A percentile compares a stretch with the other conserved stretches of the same genome.
Conservation (phyloP, 1,140 invertebrate species). For the Bradynema listronoti region DNA sequence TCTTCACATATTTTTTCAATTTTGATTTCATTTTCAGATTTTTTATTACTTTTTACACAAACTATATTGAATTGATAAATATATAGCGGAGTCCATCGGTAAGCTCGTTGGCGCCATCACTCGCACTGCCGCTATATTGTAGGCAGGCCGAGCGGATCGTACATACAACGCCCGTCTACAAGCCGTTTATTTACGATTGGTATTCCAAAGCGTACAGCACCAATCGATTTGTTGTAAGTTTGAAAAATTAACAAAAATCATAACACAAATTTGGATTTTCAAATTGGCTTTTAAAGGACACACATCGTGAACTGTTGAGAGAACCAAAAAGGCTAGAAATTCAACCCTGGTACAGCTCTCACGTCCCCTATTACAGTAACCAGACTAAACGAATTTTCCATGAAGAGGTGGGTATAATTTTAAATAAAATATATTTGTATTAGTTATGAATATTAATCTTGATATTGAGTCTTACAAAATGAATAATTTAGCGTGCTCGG, state of each 20-base stretch:
- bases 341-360: conserved; percentile 24
- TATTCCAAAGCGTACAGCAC: conserved; percentile 47
- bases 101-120: conserved; percentile 54
- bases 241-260: background rate
- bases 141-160: conserved; percentile 57
- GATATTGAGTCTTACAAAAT: background rate
- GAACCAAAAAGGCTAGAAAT: conserved; percentile 15
- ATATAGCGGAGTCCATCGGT: conserved; percentile 45
- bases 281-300: conserved; percentile 21
- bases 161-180: conserved; percentile 57
- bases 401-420: conserved; percentile 40
- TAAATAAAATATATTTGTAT: background rate
- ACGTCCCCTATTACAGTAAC: conserved; percentile 56
- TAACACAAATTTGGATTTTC: conserved; percentile 10
- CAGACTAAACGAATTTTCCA: conserved; percentile 57
- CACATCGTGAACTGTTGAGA: conserved; percentile 40
- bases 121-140: conserved; percentile 51
- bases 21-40: too few species aligned
- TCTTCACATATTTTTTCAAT: too few species aligned
- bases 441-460: background rate
- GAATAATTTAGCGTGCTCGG: conserved; percentile 40
- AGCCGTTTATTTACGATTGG: conserved; percentile 53
- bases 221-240: conserved; percentile 36
- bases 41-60: too few species aligned
- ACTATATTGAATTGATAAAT: too few species aligned